Evolutionary conservation across 2,113 vertebrate species (phyloP).

Genomic region (Natator depressus): DNA sequence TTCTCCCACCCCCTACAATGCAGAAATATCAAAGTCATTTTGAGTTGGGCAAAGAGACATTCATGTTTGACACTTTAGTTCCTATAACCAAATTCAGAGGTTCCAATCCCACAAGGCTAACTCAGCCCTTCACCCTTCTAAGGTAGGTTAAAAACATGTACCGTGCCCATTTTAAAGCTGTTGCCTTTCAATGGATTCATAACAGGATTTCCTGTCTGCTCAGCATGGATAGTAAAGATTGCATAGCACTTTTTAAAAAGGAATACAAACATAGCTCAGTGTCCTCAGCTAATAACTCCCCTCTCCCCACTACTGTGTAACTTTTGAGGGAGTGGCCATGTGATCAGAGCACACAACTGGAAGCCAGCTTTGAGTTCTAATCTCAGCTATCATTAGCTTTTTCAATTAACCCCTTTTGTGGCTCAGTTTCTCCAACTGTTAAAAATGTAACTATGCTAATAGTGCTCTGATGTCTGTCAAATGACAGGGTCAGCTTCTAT

Average conservation of each 20-base stretch:
- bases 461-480: not conserved
- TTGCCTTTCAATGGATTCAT: not conserved
- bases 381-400: not conserved
- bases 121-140: not conserved
- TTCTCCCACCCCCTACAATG: not conserved
- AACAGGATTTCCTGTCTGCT: not conserved
- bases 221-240: not conserved
- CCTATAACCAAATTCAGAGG: not conserved
- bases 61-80: not conserved
- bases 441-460: not conserved
- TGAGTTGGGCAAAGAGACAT: not conserved
- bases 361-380: not conserved
- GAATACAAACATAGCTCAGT: not conserved
- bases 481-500: not conserved
- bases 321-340: not conserved
- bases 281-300: not conserved
- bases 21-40: not conserved
- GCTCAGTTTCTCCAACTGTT: not conserved
- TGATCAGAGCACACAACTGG: not conserved
- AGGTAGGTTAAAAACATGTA: not conserved
- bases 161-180: not conserved
- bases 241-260: not conserved
- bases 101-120: not conserved
- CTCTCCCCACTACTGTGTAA: not conserved
- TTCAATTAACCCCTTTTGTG: not conserved